Base-by-base conservation (phyloP, 2,888 invertebrate genomes). In the Nudaria mundana region DNA sequence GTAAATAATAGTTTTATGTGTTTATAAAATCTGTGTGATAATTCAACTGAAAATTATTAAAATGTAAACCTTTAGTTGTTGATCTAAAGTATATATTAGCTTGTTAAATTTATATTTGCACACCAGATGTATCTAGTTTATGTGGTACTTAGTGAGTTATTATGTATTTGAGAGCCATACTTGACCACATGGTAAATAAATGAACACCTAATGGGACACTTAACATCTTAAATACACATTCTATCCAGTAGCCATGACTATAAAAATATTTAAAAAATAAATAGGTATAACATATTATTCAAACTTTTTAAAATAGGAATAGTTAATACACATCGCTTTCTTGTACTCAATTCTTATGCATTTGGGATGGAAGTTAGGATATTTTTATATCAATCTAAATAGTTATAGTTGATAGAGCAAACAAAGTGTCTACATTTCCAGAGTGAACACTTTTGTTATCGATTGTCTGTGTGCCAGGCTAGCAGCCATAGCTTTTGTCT, bases 51-150 rank as follows among this genome's bases (percentile, higher is more conserved):
- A 7, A 14, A 15, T 1, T 24, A 11, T 24, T 11, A 0, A 15
- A 33, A 15, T 24, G 5, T 4, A 24, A 3, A 12, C 36, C 33
- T 18, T 38, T 45, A 34, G n/a, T 7, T n/a, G 3, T 1, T 8
- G 4, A 0, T 0, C 3, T 35, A 50, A 25, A 29, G 26, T 40
- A 7, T 1, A 22, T 13, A 38, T 46, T 48, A 7, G 23, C 24
- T 16, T 45, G 16, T 5, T 11, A 26, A 22, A 11, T 5, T 1
- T 20, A 4, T 8, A 12, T 26, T 4, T 25, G 18, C 20, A 29
- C 38, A 37, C 41, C 55, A 55, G 55, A 55, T 55, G 59, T 44
- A 41, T 43, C 28, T 46, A 28, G 29, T 41, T 26, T 5, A 18
- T 30, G 25, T 40, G 33, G 31, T 44, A 31, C 39, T 46, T 54